Evolutionary conservation across 2,113 vertebrate genomes (phyloP).

Genomic region (Euleptes europaea): DNA sequence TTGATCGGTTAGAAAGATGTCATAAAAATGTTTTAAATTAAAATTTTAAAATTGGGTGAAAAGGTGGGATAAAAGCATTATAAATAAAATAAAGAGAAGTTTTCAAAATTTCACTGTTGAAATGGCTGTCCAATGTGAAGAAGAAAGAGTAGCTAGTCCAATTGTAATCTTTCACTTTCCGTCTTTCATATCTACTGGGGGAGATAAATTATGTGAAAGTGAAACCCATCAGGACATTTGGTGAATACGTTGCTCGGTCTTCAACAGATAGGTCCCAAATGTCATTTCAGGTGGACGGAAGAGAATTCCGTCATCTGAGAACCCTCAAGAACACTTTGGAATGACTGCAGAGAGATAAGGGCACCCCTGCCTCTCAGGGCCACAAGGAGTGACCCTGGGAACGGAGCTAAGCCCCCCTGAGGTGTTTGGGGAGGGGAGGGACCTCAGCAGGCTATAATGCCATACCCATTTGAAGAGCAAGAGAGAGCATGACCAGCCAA

Average conservation of each 20-base stretch:
- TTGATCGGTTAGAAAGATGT: no score
- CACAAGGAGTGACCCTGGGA: no score
- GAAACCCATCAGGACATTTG: not conserved
- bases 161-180: not conserved
- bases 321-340: constrained; percentile 8
- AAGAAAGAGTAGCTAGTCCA: no score
- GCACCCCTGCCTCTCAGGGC: not conserved
- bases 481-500: not conserved
- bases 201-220: not conserved
- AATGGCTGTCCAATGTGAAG: no score
- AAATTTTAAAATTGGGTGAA: no score
- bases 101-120: no score
- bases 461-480: not conserved
- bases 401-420: not conserved
- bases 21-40: no score
- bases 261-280: not conserved
- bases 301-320: not conserved
- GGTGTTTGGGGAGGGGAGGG: not conserved
- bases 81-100: no score
- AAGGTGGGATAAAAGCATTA: no score
- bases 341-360: not conserved
- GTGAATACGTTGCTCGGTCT: not conserved
- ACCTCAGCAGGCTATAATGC: no score
- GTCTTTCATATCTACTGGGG: not conserved
- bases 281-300: not conserved